Evolutionary conservation across 1,140 invertebrate species (phyloP).

Genomic region (Pseudomyrmex pallidus): DNA sequence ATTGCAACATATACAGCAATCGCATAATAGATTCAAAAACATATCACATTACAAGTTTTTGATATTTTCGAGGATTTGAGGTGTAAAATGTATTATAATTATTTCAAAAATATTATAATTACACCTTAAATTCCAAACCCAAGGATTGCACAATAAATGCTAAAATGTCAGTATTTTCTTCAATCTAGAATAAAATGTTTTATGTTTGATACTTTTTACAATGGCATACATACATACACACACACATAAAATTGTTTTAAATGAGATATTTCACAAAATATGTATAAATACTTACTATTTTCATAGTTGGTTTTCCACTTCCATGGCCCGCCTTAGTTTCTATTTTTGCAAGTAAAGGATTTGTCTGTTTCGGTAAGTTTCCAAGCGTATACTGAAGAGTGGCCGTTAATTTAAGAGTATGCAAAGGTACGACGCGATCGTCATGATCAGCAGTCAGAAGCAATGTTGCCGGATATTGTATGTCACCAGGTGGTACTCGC

Average conservation of each 20-base stretch:
- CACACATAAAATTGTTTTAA: constrained; percentile 15
- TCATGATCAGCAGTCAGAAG: constrained; percentile 98
- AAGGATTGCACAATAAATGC: constrained; percentile 94
- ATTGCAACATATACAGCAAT: constrained; percentile 34
- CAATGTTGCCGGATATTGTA: constrained; percentile 95
- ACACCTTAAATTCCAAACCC: constrained; percentile 87
- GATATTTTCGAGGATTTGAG: constrained; percentile 37
- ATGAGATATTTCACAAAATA: constrained; percentile 28
- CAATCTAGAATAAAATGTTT: constrained; percentile 89
- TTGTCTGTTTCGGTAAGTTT: constrained; percentile 89
- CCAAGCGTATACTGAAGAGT: constrained; percentile 93
- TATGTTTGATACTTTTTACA: constrained; percentile 40
- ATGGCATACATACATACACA: constrained; percentile 23
- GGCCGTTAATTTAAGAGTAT: constrained; percentile 98
- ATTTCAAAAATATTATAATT: constrained; percentile 48
- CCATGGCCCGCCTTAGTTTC: constrained; percentile 99
- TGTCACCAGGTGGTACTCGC: constrained; percentile 86
- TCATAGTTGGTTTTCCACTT: constrained; percentile 96
- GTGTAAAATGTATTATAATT: constrained; percentile 22
- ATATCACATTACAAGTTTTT: constrained; percentile 42
- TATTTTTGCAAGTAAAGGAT: constrained; percentile 95
- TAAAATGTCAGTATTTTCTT: constrained; percentile 94
- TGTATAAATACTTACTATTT: constrained; percentile 89
- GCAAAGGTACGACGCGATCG: constrained; percentile 97
- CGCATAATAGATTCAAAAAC: background rate